Conservation (phyloP, 2,888 invertebrate species). For the Temnothorax unifasciatus region DNA sequence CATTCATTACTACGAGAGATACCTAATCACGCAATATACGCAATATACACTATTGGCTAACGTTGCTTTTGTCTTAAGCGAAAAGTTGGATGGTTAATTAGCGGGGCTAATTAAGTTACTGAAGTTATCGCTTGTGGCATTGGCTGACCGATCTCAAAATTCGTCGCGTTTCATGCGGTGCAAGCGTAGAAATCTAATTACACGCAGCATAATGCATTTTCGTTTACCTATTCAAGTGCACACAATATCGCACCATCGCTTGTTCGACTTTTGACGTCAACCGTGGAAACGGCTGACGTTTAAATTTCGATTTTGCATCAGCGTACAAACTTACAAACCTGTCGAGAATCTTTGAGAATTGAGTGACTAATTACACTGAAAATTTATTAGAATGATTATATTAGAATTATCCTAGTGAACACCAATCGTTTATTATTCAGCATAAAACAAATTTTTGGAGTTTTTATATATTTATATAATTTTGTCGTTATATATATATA, state of each 20-base stretch:
- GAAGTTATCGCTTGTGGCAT: background rate
- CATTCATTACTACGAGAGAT: background rate
- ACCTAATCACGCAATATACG: background rate
- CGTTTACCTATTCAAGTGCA: background rate
- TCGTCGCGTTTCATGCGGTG: background rate
- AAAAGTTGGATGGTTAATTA: slow-evolving; percentile 37
- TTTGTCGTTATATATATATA: too few relatives aligned
- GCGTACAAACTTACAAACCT: background rate
- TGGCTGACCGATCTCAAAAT: slow-evolving; percentile 32
- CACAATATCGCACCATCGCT: background rate
- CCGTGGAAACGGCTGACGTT: background rate
- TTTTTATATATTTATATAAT: background rate
- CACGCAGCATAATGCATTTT: slow-evolving; percentile 17
- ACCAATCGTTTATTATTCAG: background rate
- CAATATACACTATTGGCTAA: background rate
- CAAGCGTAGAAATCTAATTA: slow-evolving; percentile 41
- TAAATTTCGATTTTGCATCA: slow-evolving; percentile 21
- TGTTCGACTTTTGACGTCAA: slow-evolving; percentile 15
- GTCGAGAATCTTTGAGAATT: background rate
- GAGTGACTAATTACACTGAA: background rate
- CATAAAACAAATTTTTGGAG: background rate
- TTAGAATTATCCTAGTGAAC: background rate
- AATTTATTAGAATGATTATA: slow-evolving; percentile 11
- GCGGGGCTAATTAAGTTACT: slow-evolving; percentile 26
- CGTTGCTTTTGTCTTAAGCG: background rate